phyloP scores from a whole-genome alignment of 2,888 invertebrate genomes.

The Dryococelus australis region DNA sequence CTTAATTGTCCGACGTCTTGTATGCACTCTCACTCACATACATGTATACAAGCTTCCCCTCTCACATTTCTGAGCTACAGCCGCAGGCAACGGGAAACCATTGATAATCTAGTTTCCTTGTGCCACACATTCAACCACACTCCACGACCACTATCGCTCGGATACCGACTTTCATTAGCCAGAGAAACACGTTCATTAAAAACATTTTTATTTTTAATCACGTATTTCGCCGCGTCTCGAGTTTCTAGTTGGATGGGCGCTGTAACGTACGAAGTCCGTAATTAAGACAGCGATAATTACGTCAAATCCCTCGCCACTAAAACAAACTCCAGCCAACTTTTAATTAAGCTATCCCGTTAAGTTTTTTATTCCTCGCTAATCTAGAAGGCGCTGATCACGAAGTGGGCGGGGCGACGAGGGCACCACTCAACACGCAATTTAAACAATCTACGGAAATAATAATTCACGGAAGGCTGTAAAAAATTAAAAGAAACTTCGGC shows the following conservation, averaged over 20 bases:
- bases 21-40: too few relatives aligned
- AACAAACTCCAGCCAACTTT: neutral
- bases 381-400: neutral
- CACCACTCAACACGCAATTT: neutral
- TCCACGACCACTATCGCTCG: neutral
- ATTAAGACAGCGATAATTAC: constrained; percentile 1
- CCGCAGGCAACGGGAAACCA: too few relatives aligned
- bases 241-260: neutral
- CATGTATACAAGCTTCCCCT: too few relatives aligned
- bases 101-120: too few relatives aligned
- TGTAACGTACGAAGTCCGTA: neutral
- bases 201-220: neutral
- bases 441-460: neutral
- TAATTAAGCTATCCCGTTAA: neutral
- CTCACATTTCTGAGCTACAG: too few relatives aligned
- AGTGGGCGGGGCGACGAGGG: neutral
- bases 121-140: too few relatives aligned
- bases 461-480: neutral
- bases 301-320: neutral
- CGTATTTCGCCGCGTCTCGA: neutral
- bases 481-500: neutral
- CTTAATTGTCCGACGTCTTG: too few relatives aligned
- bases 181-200: neutral
- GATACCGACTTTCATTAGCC: neutral
- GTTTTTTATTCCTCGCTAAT: neutral